These are phyloP conservation scores for Halichondria panicea DNA, from an alignment of 37 sponge, comb jelly and placozoan genomes.

Conservation along the genomic window DNA sequence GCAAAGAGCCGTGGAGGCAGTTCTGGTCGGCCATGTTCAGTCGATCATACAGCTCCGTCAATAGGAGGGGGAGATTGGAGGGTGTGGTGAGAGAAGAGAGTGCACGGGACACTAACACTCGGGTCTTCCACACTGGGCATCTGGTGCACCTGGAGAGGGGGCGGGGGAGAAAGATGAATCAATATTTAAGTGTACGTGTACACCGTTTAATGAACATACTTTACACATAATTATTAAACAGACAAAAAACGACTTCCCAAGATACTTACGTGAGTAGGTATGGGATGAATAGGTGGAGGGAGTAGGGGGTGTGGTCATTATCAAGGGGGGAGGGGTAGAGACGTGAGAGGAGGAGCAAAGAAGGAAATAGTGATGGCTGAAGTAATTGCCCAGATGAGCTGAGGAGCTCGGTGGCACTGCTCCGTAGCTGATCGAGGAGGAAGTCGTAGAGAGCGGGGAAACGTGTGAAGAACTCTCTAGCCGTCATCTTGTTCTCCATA, in stretches of 20 bases:
- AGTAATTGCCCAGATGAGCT: background rate
- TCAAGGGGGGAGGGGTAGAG: conserved; percentile 67
- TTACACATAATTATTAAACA: background rate
- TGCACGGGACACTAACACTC: conserved; percentile 35
- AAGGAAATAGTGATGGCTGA: conserved; percentile 62
- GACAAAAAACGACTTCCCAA: too few relatives aligned
- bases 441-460: conserved; percentile 63
- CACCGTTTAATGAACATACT: background rate
- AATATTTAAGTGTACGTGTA: background rate
- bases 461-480: conserved; percentile 76
- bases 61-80: background rate
- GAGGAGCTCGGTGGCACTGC: conserved; percentile 6
- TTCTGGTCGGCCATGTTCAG: conserved; percentile 33
- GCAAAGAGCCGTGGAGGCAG: conserved; percentile 32
- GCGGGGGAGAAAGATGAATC: background rate
- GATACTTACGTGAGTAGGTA: conserved; percentile 47
- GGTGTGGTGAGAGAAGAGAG: conserved; percentile 34
- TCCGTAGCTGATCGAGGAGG: conserved; percentile 42
- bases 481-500: conserved; percentile 80
- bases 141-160: conserved; percentile 20
- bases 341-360: conserved; percentile 62
- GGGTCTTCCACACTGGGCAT: conserved; percentile 68
- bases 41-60: background rate
- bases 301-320: conserved; percentile 25
- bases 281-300: conserved; percentile 43